Conservation (phyloP, 2,888 invertebrate genomes). For the Thera obeliscata region DNA sequence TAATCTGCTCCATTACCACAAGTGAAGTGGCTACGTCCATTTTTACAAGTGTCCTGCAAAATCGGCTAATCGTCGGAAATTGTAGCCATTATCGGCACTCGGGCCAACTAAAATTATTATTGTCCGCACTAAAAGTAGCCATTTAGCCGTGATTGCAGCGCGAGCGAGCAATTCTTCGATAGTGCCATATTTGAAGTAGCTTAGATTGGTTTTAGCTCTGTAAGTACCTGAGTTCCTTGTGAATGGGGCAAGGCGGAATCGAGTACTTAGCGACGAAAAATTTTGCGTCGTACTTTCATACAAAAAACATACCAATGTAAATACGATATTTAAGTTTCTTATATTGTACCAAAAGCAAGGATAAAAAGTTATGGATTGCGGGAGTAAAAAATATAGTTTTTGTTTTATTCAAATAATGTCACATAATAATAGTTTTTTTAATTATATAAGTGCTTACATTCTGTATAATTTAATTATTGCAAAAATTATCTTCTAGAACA, state of each 20-base stretch:
- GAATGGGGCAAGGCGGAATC: background rate
- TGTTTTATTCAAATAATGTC: no score
- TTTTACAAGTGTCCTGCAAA: conserved; percentile 76
- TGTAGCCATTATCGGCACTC: conserved; percentile 81
- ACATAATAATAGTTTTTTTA: no score
- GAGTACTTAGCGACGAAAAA: background rate
- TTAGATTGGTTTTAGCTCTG: conserved; percentile 38
- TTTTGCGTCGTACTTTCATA: background rate
- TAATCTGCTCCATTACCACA: conserved; percentile 48
- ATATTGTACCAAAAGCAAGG: no score
- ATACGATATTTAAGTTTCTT: no score
- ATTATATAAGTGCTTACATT: no score
- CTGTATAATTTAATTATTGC: no score
- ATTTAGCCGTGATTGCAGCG: conserved; percentile 71
- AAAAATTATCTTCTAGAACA: no score
- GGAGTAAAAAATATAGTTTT: no score
- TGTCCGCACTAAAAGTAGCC: conserved; percentile 82
- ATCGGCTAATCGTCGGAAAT: conserved; percentile 82
- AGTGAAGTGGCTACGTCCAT: conserved; percentile 69
- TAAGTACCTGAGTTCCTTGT: background rate
- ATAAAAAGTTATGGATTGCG: no score
- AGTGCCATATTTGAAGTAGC: conserved; percentile 46
- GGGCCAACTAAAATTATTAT: conserved; percentile 82
- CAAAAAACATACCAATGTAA: no score
- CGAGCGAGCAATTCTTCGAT: conserved; percentile 49